Evolutionary conservation across 2,113 vertebrate genomes (phyloP).

Genomic region (Solenodon paradoxus): DNA sequence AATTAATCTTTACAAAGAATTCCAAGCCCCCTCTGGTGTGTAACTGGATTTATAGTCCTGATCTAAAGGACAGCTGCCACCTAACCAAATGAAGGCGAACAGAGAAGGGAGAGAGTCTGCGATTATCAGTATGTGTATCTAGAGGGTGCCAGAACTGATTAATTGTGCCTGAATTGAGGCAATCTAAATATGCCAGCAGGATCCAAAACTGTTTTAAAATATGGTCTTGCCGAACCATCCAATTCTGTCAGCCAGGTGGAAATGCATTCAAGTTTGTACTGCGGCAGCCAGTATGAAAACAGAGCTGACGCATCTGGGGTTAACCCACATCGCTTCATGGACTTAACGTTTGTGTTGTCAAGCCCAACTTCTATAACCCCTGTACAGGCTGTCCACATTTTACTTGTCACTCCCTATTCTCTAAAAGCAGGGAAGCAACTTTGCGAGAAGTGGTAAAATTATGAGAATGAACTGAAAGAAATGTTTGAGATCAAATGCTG

Average conservation of each 20-base stretch:
- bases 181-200: slow-evolving; percentile 37
- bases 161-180: neutral
- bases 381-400: neutral
- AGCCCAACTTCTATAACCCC: neutral
- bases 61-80: slow-evolving; percentile 16
- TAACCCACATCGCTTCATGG: neutral
- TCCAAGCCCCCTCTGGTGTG: neutral
- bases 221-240: neutral
- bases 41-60: neutral
- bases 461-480: slow-evolving; percentile 70
- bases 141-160: neutral
- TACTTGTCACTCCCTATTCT: slow-evolving; percentile 6
- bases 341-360: neutral
- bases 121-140: neutral
- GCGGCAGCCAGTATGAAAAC: neutral
- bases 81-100: neutral
- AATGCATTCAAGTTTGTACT: neutral
- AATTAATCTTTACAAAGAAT: slow-evolving; percentile 59
- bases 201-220: slow-evolving; percentile 30
- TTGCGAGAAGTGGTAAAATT: neutral
- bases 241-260: neutral
- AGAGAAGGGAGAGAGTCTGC: neutral
- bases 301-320: neutral
- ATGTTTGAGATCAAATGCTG: slow-evolving; percentile 66
- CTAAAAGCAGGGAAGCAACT: neutral